A percentile compares a stretch with the other conserved stretches of the same genome.
These are phyloP conservation scores for Hydra vulgaris DNA, from an alignment of 30 jellyfish, hydroid and myxozoan species.

Conservation along the genomic window DNA sequence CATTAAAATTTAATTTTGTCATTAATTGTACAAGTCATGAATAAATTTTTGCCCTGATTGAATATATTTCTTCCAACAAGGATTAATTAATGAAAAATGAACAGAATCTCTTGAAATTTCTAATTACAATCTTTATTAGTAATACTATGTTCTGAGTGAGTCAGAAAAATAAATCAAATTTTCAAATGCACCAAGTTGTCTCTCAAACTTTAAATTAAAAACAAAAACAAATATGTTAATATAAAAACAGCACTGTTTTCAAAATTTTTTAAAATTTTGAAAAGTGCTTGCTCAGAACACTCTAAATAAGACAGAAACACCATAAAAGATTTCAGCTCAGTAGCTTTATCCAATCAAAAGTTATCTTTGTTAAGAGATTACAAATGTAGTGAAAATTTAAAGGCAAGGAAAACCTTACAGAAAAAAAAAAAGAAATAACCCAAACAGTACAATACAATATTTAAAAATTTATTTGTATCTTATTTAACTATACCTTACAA, in stretches of 20 bases:
- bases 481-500: no score
- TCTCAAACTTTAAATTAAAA: not conserved
- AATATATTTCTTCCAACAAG: not conserved
- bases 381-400: not conserved
- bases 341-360: not conserved
- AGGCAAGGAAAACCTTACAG: not conserved
- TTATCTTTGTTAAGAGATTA: not conserved
- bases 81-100: not conserved
- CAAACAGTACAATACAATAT: no score
- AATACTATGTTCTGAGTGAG: not conserved
- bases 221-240: not conserved
- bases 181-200: not conserved
- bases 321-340: not conserved
- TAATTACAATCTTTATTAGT: not conserved
- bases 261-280: not conserved
- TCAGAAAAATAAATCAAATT: not conserved
- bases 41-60: not conserved
- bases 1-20: not conserved
- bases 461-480: no score
- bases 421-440: no score
- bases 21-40: not conserved
- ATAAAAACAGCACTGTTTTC: not conserved
- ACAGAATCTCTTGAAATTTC: not conserved
- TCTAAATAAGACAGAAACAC: not conserved
- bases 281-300: not conserved